Evolutionary conservation across 2,113 vertebrate species (phyloP).

Genomic region (Micronisus gabar): DNA sequence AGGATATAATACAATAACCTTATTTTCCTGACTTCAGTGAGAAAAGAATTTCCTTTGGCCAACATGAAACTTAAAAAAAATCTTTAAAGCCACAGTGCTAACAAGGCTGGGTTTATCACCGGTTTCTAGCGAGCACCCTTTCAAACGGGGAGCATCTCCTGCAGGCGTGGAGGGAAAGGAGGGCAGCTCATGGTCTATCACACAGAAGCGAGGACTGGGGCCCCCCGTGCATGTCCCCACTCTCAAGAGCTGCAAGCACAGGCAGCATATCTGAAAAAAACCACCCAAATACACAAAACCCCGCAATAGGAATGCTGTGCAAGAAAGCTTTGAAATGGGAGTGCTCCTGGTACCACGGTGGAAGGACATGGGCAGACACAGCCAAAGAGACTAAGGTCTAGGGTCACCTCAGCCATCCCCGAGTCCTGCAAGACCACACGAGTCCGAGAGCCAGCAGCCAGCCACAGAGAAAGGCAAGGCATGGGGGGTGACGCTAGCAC

Average conservation of each 20-base stretch:
- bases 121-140: neutral
- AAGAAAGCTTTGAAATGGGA: neutral
- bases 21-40: conserved; percentile 58
- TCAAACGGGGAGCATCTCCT: neutral
- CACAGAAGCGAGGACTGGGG: neutral
- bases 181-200: neutral
- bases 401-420: neutral
- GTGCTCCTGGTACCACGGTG: neutral
- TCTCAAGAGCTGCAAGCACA: neutral
- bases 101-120: neutral
- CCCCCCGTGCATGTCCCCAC: neutral
- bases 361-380: neutral
- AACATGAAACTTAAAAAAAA: neutral
- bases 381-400: neutral
- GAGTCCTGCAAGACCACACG: neutral
- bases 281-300: neutral
- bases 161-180: neutral
- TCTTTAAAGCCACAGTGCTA: conserved; percentile 24
- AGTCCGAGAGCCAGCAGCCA: neutral
- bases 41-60: conserved; percentile 42
- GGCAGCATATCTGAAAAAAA: neutral
- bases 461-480: neutral
- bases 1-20: conserved; percentile 56
- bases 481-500: neutral
- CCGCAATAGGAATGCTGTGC: neutral